These are phyloP conservation scores for Aviceda subcristata DNA, from an alignment of 2,113 vertebrate species.

Conservation along the genomic window DNA sequence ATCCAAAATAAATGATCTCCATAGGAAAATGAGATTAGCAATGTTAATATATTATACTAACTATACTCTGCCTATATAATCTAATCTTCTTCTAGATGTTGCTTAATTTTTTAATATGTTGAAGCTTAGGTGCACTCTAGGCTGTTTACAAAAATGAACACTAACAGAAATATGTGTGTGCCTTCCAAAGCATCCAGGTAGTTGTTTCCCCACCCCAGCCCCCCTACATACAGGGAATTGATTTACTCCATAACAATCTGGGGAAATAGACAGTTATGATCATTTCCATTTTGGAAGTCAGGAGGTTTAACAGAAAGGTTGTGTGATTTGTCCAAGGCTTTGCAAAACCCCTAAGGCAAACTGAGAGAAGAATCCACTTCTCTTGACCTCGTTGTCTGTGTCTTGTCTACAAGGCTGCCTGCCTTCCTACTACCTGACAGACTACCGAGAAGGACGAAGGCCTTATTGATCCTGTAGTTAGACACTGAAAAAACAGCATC, in stretches of 20 bases:
- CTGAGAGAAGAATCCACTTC: slow-evolving; percentile 21
- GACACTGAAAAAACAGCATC: neutral
- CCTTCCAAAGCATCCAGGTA: neutral
- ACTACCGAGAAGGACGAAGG: neutral
- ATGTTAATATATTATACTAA: neutral
- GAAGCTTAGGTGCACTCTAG: neutral
- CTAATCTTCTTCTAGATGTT: neutral
- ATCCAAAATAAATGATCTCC: neutral
- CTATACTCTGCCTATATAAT: neutral
- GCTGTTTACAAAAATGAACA: neutral
- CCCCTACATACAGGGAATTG: neutral
- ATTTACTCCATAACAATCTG: neutral
- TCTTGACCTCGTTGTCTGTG: slow-evolving; percentile 1
- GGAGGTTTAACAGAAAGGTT: neutral
- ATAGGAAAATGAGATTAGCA: neutral
- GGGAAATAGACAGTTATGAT: neutral
- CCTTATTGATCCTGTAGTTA: neutral
- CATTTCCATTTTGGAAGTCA: slow-evolving; percentile 6
- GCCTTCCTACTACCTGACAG: slow-evolving; percentile 24
- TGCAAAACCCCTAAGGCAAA: slow-evolving; percentile 39
- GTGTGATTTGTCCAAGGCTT: slow-evolving; percentile 43
- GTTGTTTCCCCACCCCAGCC: neutral
- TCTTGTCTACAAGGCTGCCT: slow-evolving; percentile 23
- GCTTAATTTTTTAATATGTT: neutral
- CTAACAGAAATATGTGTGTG: neutral